Evolutionary conservation across 2,113 vertebrate genomes (phyloP).

Genomic region (Sylvia atricapilla): DNA sequence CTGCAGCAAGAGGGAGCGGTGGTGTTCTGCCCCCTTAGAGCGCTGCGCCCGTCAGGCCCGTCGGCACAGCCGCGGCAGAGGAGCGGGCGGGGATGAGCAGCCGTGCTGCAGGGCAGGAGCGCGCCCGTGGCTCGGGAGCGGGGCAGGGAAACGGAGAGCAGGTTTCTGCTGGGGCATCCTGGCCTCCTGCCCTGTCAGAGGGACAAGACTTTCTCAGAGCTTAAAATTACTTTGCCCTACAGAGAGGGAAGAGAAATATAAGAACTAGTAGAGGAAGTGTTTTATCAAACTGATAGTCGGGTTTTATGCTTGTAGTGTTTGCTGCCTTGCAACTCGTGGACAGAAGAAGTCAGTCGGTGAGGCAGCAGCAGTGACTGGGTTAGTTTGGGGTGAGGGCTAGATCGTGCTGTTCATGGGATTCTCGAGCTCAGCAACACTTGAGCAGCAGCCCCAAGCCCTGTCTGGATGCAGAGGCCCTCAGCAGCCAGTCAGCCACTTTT

Average conservation of each 20-base stretch:
- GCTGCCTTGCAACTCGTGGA: background rate
- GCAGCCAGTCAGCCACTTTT: background rate
- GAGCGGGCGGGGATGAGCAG: rapidly evolving
- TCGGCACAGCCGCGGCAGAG: background rate
- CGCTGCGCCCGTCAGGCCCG: rapidly evolving
- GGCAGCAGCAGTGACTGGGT: background rate
- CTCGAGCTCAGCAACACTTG: background rate
- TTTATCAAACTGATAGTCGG: background rate
- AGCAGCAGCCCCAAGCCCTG: background rate
- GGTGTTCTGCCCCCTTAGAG: background rate
- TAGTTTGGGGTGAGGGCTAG: background rate
- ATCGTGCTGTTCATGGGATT: background rate
- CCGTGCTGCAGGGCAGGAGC: background rate
- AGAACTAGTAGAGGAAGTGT: background rate
- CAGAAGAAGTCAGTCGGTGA: background rate
- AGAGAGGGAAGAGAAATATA: background rate
- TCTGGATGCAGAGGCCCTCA: rapidly evolving
- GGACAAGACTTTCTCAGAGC: too few relatives aligned
- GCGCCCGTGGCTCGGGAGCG: rapidly evolving
- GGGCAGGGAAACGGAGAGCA: background rate
- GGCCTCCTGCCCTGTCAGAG: rapidly evolving
- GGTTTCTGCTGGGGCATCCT: background rate
- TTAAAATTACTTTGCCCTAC: background rate
- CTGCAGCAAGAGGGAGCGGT: background rate
- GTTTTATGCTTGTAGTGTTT: background rate